Percentiles rank a stretch among this genome's conserved stretches.
Conservation (phyloP, 1,140 invertebrate genomes). For the Pomacea maculata region DNA sequence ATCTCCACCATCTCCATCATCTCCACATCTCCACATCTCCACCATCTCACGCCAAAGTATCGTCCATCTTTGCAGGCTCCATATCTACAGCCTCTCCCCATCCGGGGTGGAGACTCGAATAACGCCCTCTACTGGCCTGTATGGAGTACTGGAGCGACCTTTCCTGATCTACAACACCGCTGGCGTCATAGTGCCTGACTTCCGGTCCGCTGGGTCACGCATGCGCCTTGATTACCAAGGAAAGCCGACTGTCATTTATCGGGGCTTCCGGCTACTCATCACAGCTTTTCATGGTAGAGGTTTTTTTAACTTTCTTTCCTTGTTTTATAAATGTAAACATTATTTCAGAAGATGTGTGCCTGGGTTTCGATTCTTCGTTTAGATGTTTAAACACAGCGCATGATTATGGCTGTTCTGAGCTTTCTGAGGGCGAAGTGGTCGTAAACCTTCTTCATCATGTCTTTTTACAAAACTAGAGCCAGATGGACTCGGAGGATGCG, state of each 20-base stretch:
- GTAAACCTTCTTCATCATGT: not conserved
- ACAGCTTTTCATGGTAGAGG: slow-evolving; percentile 35
- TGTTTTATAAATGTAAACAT: not conserved
- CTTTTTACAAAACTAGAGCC: not conserved
- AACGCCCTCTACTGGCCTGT: slow-evolving; percentile 35
- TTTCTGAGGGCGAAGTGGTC: too few species aligned
- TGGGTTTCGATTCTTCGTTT: too few species aligned
- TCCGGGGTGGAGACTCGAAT: not conserved
- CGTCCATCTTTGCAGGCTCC: not conserved
- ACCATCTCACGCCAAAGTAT: not conserved
- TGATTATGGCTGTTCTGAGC: too few species aligned
- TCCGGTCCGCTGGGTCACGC: slow-evolving; percentile 30
- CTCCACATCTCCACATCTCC: too few species aligned
- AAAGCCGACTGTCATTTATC: slow-evolving; percentile 36
- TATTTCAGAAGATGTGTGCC: too few species aligned
- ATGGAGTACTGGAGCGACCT: slow-evolving; percentile 39
- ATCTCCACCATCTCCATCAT: too few species aligned
- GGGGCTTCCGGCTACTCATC: slow-evolving; percentile 37
- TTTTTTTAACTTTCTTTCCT: not conserved
- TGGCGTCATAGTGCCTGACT: slow-evolving; percentile 35
- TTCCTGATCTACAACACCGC: slow-evolving; percentile 34
- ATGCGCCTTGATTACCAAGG: slow-evolving; percentile 39
- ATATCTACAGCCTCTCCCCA: not conserved
- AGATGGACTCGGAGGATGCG: not conserved
- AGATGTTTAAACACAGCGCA: too few species aligned